Conservation (phyloP, 2,113 vertebrate genomes). For the Oncorhynchus clarkii region DNA sequence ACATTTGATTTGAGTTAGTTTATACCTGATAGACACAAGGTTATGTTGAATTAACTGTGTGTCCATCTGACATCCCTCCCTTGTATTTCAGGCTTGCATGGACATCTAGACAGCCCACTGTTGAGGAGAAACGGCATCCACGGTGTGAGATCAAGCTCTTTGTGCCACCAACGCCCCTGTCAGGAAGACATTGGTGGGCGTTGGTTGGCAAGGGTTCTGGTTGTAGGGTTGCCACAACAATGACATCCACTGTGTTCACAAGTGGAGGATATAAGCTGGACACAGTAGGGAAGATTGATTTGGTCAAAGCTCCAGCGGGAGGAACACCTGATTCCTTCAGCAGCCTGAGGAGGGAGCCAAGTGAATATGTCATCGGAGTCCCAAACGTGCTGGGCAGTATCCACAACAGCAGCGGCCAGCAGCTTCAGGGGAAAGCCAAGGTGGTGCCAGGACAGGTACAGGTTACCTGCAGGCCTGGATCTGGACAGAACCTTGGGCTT, state of each 20-base stretch:
- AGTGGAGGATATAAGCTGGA: slow-evolving; percentile 47
- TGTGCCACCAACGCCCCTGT: background rate
- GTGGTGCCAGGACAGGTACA: slow-evolving; percentile 15
- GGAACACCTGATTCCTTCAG: slow-evolving; percentile 44
- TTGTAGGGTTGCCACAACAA: slow-evolving; percentile 54
- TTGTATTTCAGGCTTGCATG: background rate
- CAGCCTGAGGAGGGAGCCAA: slow-evolving; percentile 48
- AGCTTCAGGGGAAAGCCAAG: slow-evolving; percentile 35
- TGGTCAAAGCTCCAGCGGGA: slow-evolving; percentile 43
- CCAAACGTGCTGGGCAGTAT: slow-evolving; percentile 39
- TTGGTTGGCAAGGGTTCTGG: slow-evolving; percentile 1
- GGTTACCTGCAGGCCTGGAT: slow-evolving; percentile 19
- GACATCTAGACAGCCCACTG: background rate
- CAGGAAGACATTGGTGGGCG: background rate
- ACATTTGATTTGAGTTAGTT: background rate
- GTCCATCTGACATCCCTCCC: background rate
- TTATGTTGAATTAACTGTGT: too few relatives aligned
- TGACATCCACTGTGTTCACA: slow-evolving; percentile 73
- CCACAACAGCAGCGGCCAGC: slow-evolving; percentile 37
- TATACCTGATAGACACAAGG: too few relatives aligned
- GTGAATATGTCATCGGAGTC: slow-evolving; percentile 20
- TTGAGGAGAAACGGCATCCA: background rate
- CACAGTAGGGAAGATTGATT: slow-evolving; percentile 28
- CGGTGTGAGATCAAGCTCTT: background rate
- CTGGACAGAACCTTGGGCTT: slow-evolving; percentile 22